Conservation (phyloP, 2,113 vertebrate species). For the Aphelocoma coerulescens region DNA sequence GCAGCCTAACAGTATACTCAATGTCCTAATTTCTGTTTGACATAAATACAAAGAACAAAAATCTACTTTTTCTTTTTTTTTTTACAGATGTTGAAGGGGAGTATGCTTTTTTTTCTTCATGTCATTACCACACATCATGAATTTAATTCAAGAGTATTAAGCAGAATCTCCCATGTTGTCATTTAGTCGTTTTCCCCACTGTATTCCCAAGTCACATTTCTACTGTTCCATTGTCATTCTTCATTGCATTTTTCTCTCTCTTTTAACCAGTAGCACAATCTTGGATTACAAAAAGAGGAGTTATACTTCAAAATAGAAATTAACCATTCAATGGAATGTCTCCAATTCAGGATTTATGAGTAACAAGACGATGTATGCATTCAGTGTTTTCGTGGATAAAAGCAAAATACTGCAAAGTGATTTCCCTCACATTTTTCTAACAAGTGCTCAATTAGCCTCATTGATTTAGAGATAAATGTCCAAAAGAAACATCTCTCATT, state of each 20-base stretch:
- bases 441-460: not conserved
- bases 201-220: not conserved
- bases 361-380: not conserved
- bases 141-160: not conserved
- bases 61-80: not conserved
- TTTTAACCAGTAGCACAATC: not conserved
- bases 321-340: not conserved
- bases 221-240: not conserved
- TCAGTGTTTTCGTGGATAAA: not conserved
- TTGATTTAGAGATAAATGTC: slow-evolving; percentile 12
- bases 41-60: not conserved
- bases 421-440: not conserved
- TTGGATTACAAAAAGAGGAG: not conserved
- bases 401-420: not conserved
- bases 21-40: not conserved
- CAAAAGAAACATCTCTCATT: slow-evolving; percentile 12
- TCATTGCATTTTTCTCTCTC: not conserved
- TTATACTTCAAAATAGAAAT: not conserved
- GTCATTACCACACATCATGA: not conserved
- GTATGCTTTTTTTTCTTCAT: not conserved
- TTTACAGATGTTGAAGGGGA: not conserved
- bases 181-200: not conserved
- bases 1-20: not conserved
- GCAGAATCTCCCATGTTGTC: not conserved
- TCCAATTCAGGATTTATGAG: not conserved